phyloP scores from a whole-genome alignment of 2,113 vertebrate species.

The Ceratotherium simum region DNA sequence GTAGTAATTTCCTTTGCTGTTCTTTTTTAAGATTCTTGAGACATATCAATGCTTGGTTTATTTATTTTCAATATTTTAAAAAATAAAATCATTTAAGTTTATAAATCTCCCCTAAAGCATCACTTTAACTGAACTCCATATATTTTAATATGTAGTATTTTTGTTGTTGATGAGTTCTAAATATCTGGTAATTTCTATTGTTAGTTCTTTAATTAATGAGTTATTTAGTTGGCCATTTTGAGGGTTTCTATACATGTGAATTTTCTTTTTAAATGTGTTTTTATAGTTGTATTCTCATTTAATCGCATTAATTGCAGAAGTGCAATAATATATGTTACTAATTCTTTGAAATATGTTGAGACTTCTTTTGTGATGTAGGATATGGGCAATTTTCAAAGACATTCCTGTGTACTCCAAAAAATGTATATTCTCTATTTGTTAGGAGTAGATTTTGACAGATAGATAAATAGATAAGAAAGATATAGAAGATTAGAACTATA shows the following conservation, averaged over 20 bases:
- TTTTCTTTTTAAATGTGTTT: not conserved
- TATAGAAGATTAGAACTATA: not conserved
- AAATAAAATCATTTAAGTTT: not conserved
- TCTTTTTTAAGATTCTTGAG: not conserved
- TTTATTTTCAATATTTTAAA: not conserved
- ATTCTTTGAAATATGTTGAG: not conserved
- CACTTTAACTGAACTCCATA: too few relatives aligned
- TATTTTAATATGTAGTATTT: not conserved
- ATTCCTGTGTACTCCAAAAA: not conserved
- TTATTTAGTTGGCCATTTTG: not conserved
- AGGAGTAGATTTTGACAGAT: not conserved
- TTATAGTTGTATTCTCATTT: not conserved
- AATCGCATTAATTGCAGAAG: not conserved
- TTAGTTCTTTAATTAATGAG: not conserved
- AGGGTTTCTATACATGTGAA: not conserved
- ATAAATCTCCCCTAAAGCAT: not conserved
- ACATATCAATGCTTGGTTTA: not conserved
- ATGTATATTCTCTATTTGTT: not conserved
- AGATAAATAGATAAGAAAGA: not conserved
- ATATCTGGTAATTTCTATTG: not conserved
- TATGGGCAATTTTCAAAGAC: not conserved
- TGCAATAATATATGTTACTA: not conserved
- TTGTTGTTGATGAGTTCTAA: not conserved
- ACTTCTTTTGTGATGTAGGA: not conserved
- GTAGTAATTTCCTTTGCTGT: not conserved